These are phyloP conservation scores for Lasiommata megera DNA, from an alignment of 2,888 invertebrate genomes.

Conservation along the genomic window DNA sequence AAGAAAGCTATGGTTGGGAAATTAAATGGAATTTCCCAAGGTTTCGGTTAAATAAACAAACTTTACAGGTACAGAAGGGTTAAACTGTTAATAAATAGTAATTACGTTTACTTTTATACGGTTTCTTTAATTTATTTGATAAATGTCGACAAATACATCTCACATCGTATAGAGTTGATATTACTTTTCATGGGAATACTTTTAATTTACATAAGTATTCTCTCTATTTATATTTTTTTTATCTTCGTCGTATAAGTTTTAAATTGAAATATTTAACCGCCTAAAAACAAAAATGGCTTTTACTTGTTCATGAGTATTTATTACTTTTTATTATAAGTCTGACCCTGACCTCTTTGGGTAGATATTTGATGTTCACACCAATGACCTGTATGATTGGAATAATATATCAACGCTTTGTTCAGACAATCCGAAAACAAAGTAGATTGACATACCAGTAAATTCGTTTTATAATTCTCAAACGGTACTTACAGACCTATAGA, in stretches of 20 bases:
- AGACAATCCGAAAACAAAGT: too few relatives aligned
- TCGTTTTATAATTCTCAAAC: too few relatives aligned
- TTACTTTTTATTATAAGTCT: too few relatives aligned
- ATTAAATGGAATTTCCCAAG: slow-evolving; percentile 7
- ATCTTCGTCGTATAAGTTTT: background rate
- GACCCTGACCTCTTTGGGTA: too few relatives aligned
- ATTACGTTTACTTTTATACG: slow-evolving; percentile 25
- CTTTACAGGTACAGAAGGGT: slow-evolving; percentile 23
- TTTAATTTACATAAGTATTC: background rate
- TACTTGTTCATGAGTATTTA: too few relatives aligned
- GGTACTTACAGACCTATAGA: too few relatives aligned
- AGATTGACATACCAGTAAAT: too few relatives aligned
- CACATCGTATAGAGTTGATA: slow-evolving; percentile 1
- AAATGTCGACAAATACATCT: background rate
- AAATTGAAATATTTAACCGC: too few relatives aligned
- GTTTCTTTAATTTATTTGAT: slow-evolving; percentile 32
- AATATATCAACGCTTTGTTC: too few relatives aligned
- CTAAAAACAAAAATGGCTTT: too few relatives aligned
- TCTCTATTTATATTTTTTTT: background rate
- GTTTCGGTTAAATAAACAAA: slow-evolving; percentile 2
- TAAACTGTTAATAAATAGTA: slow-evolving; percentile 28
- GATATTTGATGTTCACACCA: too few relatives aligned
- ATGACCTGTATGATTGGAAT: too few relatives aligned
- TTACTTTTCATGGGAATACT: background rate
- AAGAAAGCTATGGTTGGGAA: background rate